A percentile compares a stretch with the other conserved stretches of the same genome.
phyloP scores from a whole-genome alignment of 2,888 invertebrate genomes.

The Boloria euphrosyne region DNA sequence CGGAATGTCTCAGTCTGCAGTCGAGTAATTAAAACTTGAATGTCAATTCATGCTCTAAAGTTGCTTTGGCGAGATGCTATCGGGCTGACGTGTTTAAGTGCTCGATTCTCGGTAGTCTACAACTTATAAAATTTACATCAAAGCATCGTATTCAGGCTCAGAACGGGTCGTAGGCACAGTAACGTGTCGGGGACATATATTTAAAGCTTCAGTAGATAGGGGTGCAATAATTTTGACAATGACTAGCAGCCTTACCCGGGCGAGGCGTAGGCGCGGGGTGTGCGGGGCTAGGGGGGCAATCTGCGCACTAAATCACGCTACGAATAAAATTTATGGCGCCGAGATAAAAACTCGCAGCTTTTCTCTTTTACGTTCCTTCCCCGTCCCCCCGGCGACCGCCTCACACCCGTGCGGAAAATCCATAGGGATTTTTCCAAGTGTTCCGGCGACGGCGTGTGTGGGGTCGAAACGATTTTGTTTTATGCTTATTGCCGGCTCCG shows the following conservation, averaged over 20 bases:
- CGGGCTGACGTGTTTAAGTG: slow-evolving; percentile 36
- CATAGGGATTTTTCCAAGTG: slow-evolving; percentile 83
- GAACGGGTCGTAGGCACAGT: slow-evolving; percentile 75
- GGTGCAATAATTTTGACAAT: slow-evolving; percentile 83
- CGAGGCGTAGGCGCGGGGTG: slow-evolving; percentile 78
- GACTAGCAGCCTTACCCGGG: slow-evolving; percentile 81
- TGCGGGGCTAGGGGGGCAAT: slow-evolving; percentile 76
- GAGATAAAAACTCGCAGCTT: slow-evolving; percentile 84
- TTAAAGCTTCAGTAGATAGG: slow-evolving; percentile 82
- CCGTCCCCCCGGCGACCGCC: slow-evolving; percentile 64
- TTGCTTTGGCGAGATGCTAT: slow-evolving; percentile 37
- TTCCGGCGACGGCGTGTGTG: slow-evolving; percentile 79
- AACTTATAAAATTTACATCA: slow-evolving; percentile 57
- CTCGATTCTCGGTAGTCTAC: slow-evolving; percentile 43
- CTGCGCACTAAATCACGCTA: slow-evolving; percentile 84
- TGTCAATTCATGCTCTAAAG: slow-evolving; percentile 37
- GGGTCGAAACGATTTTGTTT: slow-evolving; percentile 81
- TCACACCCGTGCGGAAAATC: slow-evolving; percentile 76
- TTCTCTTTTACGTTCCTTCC: slow-evolving; percentile 83
- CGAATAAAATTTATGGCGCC: slow-evolving; percentile 84
- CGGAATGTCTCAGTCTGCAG: slow-evolving; percentile 39
- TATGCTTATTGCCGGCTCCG: slow-evolving; percentile 80
- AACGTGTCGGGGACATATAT: slow-evolving; percentile 80
- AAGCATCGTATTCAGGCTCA: slow-evolving; percentile 48
- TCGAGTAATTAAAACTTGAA: slow-evolving; percentile 43